Evolutionary conservation across 2,797 vertebrate genomes (phyloP), one percentile per base, ranked within the genome.

Genomic region (Siniperca obscura): DNA sequence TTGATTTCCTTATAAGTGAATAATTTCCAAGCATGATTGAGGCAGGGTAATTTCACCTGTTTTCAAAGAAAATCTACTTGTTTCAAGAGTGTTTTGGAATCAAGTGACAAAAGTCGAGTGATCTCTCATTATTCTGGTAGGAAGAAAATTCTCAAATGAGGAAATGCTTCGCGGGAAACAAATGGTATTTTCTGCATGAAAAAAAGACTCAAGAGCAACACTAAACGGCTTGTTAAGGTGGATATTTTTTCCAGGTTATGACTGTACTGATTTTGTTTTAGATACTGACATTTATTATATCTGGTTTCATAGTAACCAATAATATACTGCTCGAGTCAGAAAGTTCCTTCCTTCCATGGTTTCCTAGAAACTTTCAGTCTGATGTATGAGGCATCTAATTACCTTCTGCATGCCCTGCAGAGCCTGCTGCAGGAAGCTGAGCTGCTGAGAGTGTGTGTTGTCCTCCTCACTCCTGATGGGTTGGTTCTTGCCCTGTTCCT

Each of bases 351-450:
- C 46, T 30, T 46, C 10, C 52, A 48, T 14, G 64, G 2, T 36
- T 65, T 7, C 7, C 62, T 16, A 25, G 4, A 34, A 10, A 38
- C 7, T 10, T 19, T 53, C 4, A 27, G 19, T 10, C 48, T 56
- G 53, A 25, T 30, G 44, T 52, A 16, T 5, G 22, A 83, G 11
- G 16, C 22, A 19, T 25, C 36, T 69, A 25, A 21, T 25, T 94
- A 98, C 97, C 96, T 97, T 97, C 91, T 98, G 97, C 97, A 98
- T 98, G 89, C 97, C 97, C 92, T 98, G 97, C 76, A 98, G 94
- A 48, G 98, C 96, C 93, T 98, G 97, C 90, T 98, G 97, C 16
- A 98, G 95, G 90, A 98, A 96, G 87, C 94, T 96, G 92, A 99
- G 95, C 89, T 98, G 97, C 91, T 98, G 96, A 22, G 97, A 96